Base-by-base conservation (phyloP, 2,113 vertebrate species). In the Proteles cristata region DNA sequence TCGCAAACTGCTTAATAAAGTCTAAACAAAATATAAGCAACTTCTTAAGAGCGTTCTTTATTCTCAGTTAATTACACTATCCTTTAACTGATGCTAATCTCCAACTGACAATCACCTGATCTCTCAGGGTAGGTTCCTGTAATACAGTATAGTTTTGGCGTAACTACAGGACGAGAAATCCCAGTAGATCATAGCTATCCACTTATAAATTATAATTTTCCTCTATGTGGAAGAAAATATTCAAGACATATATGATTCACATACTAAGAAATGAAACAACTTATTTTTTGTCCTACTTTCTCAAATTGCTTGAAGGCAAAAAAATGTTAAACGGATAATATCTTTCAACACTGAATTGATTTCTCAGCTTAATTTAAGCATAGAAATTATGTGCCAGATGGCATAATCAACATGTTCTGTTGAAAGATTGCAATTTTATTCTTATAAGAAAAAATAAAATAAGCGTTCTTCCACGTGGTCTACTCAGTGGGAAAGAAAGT, bases 281-380 rank as follows among this genome's bases (percentile, higher is more conserved):
- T 96, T 97, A 93, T 93, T 96, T 97, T 95, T 94, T 97, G 74
- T 81, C 74, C 87, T 65, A 83, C 95, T 98, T 97, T 97, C 98
- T 92, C 5, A 0, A 90, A 92, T 97, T 77, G 16, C 76, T 97
- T 98, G 65, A 92, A 96, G 77, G 96, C 92, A 73, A 95, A 97
- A 63, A 97, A 98, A 98, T 65, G 90, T 79, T 95, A 96, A 98
- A 45, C 80, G 96, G 97, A 90, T 63, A 71, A 91, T 88, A 95
- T 97, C 97, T 98, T 98, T 98, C 97, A 98, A 97, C 94, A 93
- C 95, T 96, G 95, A 97, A 97, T 93, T 90, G 50, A 97, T 98
- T 97, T 98, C 31, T 90, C 79, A 77, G 90, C 89, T 97, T 97
- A 95, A 98, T 98, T 98, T 98, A 98, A 98, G 97, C 96, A 93